Evolutionary conservation across 1,140 invertebrate genomes (phyloP).

Genomic region (Diabrotica virgifera): DNA sequence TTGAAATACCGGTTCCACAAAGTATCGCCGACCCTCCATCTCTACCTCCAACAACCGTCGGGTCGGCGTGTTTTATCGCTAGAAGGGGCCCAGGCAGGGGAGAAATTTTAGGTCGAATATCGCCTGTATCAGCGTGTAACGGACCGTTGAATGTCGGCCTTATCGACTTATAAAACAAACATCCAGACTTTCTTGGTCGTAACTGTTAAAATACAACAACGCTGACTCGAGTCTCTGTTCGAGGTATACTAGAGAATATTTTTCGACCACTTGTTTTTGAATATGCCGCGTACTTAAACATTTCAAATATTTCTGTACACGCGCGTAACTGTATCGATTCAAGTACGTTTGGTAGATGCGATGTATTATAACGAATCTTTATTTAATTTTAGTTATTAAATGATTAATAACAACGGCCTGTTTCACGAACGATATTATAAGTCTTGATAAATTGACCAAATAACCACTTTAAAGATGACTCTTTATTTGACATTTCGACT

Average conservation of each 20-base stretch:
- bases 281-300: slow-evolving; percentile 14
- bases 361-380: too few species aligned
- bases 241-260: slow-evolving; percentile 26
- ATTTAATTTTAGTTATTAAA: too few species aligned
- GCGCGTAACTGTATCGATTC: slow-evolving; percentile 11
- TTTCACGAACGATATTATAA: too few species aligned
- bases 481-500: too few species aligned
- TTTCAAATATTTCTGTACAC: slow-evolving; percentile 9
- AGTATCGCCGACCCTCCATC: too few species aligned
- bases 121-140: slow-evolving; percentile 22
- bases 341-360: not conserved
- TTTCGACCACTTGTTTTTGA: slow-evolving; percentile 36
- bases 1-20: too few species aligned
- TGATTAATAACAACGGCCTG: too few species aligned
- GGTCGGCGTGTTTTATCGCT: slow-evolving; percentile 37
- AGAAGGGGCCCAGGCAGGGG: slow-evolving; percentile 42
- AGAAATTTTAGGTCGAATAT: slow-evolving; percentile 36
- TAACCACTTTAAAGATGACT: too few species aligned
- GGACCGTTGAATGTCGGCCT: slow-evolving; percentile 27
- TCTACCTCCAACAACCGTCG: too few species aligned
- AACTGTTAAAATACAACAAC: slow-evolving; percentile 25
- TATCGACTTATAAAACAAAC: slow-evolving; percentile 40
- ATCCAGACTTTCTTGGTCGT: slow-evolving; percentile 40
- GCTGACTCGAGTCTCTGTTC: not conserved
- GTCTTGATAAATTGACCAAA: too few species aligned